A percentile compares a stretch with the other conserved stretches of the same genome.
phyloP scores from a whole-genome alignment of 1,140 invertebrate species.

The Hetaerina americana region DNA sequence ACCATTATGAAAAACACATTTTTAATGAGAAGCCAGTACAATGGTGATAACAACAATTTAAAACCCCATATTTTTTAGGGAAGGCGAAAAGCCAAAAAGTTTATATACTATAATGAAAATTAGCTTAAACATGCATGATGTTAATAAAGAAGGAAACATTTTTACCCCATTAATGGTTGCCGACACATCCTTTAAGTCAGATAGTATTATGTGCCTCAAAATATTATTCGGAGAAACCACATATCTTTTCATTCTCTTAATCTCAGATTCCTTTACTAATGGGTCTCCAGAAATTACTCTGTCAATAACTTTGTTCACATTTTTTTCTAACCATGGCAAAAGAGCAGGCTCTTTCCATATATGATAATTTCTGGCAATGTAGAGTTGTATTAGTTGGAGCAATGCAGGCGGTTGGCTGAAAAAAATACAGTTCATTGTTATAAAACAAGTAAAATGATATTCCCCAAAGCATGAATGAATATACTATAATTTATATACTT shows the following conservation, averaged over 20 bases:
- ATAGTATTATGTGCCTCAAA: constrained; percentile 63
- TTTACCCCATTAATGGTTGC: constrained; percentile 38
- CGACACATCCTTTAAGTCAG: constrained; percentile 60
- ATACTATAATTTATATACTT: no score
- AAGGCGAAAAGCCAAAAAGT: constrained; percentile 6
- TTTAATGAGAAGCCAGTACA: no score
- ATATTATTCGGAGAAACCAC: constrained; percentile 54
- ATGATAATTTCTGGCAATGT: constrained; percentile 55
- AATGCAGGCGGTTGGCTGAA: constrained; percentile 49
- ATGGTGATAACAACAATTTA: no score
- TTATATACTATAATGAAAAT: constrained; percentile 11
- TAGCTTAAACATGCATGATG: neutral
- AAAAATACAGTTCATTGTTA: no score
- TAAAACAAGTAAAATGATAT: no score
- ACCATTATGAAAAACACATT: no score
- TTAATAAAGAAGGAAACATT: no score
- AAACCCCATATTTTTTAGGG: neutral
- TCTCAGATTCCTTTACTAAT: constrained; percentile 42
- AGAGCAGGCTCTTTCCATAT: constrained; percentile 68
- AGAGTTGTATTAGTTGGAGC: constrained; percentile 55
- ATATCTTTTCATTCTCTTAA: constrained; percentile 47
- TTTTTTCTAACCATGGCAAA: constrained; percentile 63
- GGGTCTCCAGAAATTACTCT: constrained; percentile 46
- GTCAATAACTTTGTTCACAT: constrained; percentile 49
- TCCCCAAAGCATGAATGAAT: no score